Conservation (phyloP, 2,113 vertebrate genomes). For the Helogale parvula region DNA sequence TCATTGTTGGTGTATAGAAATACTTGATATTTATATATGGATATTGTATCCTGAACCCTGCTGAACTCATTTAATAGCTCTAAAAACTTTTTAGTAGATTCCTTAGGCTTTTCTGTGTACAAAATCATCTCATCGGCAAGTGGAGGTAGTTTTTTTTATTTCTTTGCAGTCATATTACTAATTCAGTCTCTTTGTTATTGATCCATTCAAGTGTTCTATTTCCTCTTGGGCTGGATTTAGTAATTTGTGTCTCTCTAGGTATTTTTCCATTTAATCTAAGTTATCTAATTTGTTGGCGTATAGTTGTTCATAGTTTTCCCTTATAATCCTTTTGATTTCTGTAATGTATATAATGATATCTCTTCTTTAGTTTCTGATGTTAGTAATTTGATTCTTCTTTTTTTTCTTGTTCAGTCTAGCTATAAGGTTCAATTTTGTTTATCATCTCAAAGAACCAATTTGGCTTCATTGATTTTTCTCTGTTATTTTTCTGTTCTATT, state of each 20-base stretch:
- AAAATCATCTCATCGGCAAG: not conserved
- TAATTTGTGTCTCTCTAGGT: conserved; percentile 23
- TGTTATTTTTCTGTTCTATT: not conserved
- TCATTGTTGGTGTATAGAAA: not conserved
- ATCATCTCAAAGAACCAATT: not conserved
- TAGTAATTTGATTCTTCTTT: not conserved
- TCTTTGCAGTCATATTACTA: not conserved
- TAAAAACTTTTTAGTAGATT: not conserved
- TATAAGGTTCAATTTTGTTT: not conserved
- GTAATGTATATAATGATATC: not conserved
- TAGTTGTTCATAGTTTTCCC: not conserved
- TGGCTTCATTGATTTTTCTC: conserved; percentile 37
- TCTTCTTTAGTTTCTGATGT: not conserved
- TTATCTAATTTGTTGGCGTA: not conserved
- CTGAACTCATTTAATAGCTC: not conserved
- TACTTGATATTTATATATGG: not conserved
- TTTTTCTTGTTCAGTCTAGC: not conserved
- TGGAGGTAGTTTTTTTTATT: conserved; percentile 9
- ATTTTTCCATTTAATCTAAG: not conserved
- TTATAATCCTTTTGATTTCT: conserved; percentile 18
- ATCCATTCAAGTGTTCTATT: not conserved
- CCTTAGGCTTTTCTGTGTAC: not conserved
- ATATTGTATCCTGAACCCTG: not conserved
- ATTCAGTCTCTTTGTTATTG: not conserved
- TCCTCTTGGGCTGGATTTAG: conserved; percentile 1